A percentile compares a stretch with the other conserved stretches of the same genome.
phyloP scores from a whole-genome alignment of 2,888 invertebrate species.

The Hirtodrosophila confusa region DNA sequence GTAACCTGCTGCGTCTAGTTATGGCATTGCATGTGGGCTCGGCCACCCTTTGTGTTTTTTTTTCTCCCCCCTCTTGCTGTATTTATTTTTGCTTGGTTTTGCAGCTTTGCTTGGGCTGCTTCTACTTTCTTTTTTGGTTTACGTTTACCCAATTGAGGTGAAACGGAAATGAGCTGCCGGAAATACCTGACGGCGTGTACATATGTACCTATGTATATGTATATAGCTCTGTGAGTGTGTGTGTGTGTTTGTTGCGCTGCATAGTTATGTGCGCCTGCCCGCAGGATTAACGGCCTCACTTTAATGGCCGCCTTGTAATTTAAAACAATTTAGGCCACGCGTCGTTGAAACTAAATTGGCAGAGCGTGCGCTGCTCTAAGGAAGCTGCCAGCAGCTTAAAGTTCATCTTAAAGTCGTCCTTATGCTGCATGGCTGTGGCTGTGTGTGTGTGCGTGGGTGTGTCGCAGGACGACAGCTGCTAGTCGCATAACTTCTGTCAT shows the following conservation, averaged over 20 bases:
- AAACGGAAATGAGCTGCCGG: conserved; percentile 81
- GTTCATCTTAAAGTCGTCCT: conserved; percentile 33
- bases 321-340: conserved; percentile 77
- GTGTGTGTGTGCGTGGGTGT: conserved; percentile 26
- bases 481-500: conserved; percentile 52
- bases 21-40: conserved; percentile 62
- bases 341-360: conserved; percentile 56
- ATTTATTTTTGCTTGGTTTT: conserved; percentile 59
- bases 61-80: conserved; percentile 21
- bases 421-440: background rate
- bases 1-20: conserved; percentile 63
- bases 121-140: conserved; percentile 37
- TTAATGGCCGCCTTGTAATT: conserved; percentile 70
- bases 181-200: conserved; percentile 72
- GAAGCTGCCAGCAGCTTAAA: conserved; percentile 28
- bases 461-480: conserved; percentile 25
- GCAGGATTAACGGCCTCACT: conserved; percentile 59
- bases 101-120: conserved; percentile 34
- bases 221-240: conserved; percentile 19
- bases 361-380: conserved; percentile 29
- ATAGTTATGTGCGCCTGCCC: conserved; percentile 34
- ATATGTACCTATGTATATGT: conserved; percentile 41
- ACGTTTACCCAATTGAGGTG: conserved; percentile 74
- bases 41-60: conserved; percentile 33
- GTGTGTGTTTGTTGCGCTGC: conserved; percentile 8